phyloP scores from a whole-genome alignment of 1,140 invertebrate genomes.

The Brachionus asplanchnoidis region DNA sequence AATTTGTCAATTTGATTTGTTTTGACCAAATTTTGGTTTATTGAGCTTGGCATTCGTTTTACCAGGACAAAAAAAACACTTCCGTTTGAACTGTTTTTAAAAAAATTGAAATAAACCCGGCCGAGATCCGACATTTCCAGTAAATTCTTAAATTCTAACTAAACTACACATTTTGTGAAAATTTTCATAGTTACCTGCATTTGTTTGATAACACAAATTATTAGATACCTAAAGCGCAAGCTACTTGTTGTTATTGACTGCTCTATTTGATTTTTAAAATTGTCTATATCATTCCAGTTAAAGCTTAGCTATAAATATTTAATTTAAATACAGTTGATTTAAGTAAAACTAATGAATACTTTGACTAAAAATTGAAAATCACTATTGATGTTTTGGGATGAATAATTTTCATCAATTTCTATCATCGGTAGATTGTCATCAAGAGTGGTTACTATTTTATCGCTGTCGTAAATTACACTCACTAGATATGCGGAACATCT shows the following conservation, averaged over 20 bases:
- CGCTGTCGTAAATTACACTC: constrained; percentile 84
- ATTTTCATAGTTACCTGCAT: not conserved
- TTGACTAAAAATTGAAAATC: constrained; percentile 98
- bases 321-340: not conserved
- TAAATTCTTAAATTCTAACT: not conserved
- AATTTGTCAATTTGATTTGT: not conserved
- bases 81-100: constrained; percentile 30
- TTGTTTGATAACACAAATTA: constrained; percentile 35
- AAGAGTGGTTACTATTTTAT: constrained; percentile 86
- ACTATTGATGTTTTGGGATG: constrained; percentile 72
- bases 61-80: constrained; percentile 32
- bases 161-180: not conserved
- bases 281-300: constrained; percentile 22
- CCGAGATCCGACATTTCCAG: constrained; percentile 6
- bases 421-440: constrained; percentile 92
- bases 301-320: not conserved
- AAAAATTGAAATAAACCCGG: not conserved
- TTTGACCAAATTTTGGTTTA: constrained; percentile 17
- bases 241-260: constrained; percentile 29
- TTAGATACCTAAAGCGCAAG: constrained; percentile 8
- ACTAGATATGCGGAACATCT: constrained; percentile 68
- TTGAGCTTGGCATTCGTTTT: not conserved
- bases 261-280: constrained; percentile 24
- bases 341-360: constrained; percentile 58
- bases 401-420: constrained; percentile 90